These are phyloP conservation scores for Picus viridis DNA, from an alignment of 2,797 vertebrate genomes.

Conservation along the genomic window DNA sequence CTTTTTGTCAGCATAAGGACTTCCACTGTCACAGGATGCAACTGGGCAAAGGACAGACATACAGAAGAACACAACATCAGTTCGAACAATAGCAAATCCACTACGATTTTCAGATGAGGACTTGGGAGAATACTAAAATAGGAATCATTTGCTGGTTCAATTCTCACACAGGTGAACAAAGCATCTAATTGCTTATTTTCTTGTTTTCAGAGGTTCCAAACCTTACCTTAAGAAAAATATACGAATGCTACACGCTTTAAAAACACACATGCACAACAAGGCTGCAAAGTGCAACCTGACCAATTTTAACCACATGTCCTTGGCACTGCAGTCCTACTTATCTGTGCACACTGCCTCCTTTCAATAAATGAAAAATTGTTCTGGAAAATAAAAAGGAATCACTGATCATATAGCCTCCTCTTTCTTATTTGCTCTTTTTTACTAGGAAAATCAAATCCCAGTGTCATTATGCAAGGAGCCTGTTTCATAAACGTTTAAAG, in stretches of 20 bases:
- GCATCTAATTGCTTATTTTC: neutral
- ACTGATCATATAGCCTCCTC: neutral
- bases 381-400: neutral
- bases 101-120: neutral
- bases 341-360: neutral
- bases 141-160: neutral
- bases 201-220: neutral
- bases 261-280: neutral
- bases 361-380: neutral
- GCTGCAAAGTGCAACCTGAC: neutral
- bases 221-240: neutral
- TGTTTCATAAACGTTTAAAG: neutral
- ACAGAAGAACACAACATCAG: neutral
- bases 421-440: neutral
- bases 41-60: slow-evolving; percentile 72
- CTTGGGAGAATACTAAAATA: neutral
- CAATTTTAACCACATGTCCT: neutral
- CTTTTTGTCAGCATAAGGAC: slow-evolving; percentile 76
- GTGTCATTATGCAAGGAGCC: neutral
- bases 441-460: neutral
- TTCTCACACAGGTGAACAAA: neutral
- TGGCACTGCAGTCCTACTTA: neutral
- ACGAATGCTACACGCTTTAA: neutral
- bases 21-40: slow-evolving; percentile 75
- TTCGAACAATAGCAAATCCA: neutral